A percentile compares a stretch with the other conserved stretches of the same genome.
These are phyloP conservation scores for Pristionchus entomophagus DNA, from an alignment of 2,888 invertebrate genomes.

Conservation along the genomic window DNA sequence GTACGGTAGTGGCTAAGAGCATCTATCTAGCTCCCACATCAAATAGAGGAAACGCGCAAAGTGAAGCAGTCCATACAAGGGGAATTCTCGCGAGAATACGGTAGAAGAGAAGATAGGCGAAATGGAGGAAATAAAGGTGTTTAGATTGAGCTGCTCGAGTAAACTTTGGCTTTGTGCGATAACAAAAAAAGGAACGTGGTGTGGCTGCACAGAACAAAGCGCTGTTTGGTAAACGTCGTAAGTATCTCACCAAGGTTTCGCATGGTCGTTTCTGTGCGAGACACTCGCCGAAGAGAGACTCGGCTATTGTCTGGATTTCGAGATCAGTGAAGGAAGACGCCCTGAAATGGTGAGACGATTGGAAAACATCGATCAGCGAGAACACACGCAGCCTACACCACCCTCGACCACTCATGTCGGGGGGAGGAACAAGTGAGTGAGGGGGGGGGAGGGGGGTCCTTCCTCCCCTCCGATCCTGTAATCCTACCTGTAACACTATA, in stretches of 20 bases:
- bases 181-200: background rate
- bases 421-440: too few species aligned
- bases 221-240: background rate
- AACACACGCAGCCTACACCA: background rate
- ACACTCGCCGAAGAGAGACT: slow-evolving; percentile 64
- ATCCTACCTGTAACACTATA: slow-evolving; percentile 31
- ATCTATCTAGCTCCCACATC: background rate
- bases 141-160: background rate
- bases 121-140: background rate
- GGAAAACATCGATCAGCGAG: background rate
- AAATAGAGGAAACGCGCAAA: background rate
- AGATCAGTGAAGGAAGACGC: slow-evolving; percentile 56
- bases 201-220: background rate
- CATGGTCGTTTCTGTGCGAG: slow-evolving; percentile 61
- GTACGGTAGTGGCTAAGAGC: slow-evolving; percentile 16
- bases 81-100: background rate
- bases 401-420: background rate
- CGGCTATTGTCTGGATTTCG: slow-evolving; percentile 63
- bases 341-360: background rate
- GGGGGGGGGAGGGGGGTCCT: background rate
- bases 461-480: slow-evolving; percentile 12
- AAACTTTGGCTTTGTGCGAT: background rate
- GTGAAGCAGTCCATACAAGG: background rate
- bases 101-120: background rate
- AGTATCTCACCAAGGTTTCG: background rate